These are phyloP conservation scores for Ctenosaura bakeri DNA, from an alignment of 2,797 vertebrate genomes.

Conservation along the genomic window DNA sequence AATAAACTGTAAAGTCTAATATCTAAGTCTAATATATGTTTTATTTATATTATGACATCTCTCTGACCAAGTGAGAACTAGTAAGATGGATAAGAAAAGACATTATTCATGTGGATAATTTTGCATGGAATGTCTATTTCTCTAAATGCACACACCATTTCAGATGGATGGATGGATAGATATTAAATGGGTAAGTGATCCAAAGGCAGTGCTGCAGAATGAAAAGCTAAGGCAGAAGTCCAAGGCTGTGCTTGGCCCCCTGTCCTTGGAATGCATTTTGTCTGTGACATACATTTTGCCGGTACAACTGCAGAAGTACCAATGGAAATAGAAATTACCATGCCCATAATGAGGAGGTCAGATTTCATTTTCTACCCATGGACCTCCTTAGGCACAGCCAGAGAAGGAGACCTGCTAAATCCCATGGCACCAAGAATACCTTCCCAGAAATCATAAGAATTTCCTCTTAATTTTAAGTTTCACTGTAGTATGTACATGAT, in stretches of 20 bases:
- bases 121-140: not conserved
- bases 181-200: not conserved
- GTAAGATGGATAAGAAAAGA: not conserved
- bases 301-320: too few species aligned
- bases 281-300: too few species aligned
- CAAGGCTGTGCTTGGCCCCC: not conserved
- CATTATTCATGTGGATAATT: not conserved
- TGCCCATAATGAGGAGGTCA: too few species aligned
- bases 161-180: not conserved
- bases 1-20: not conserved
- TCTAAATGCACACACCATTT: not conserved
- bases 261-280: too few species aligned
- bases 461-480: too few species aligned
- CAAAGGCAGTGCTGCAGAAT: not conserved
- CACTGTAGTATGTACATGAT: too few species aligned
- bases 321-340: too few species aligned
- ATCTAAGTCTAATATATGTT: not conserved
- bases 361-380: too few species aligned
- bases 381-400: too few species aligned
- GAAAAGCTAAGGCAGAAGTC: not conserved
- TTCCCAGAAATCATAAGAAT: too few species aligned
- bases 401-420: too few species aligned
- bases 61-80: not conserved
- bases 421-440: too few species aligned
- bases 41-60: slow-evolving; percentile 16